Percentiles rank a stretch among this genome's conserved stretches.
Evolutionary conservation across 1,140 invertebrate genomes (phyloP).

Genomic region (Episyrphus balteatus): DNA sequence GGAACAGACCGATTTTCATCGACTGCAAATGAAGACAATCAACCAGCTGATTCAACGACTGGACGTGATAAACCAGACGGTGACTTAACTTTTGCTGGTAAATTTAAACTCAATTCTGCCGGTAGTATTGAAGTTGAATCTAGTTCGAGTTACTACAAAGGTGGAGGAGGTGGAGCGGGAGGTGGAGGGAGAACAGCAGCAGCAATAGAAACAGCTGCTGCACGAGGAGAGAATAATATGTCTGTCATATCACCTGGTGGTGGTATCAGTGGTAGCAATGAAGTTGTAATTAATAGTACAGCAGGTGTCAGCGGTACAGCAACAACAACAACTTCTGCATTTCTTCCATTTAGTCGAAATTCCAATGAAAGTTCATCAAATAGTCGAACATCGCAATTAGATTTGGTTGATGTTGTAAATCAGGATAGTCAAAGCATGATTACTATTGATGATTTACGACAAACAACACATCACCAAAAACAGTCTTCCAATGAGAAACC

Average conservation of each 20-base stretch:
- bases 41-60: background rate
- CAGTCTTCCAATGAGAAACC: too few relatives aligned
- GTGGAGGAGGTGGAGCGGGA: slow-evolving; percentile 7
- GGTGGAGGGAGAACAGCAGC: background rate
- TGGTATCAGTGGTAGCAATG: background rate
- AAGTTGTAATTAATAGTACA: background rate
- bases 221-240: background rate
- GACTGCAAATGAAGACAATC: background rate
- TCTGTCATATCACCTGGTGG: background rate
- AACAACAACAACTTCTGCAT: background rate
- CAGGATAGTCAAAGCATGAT: slow-evolving; percentile 1
- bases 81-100: slow-evolving; percentile 29
- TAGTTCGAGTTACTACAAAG: slow-evolving; percentile 8
- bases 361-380: slow-evolving; percentile 8
- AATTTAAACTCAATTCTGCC: slow-evolving; percentile 18
- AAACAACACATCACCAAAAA: background rate
- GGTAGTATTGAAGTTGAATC: slow-evolving; percentile 15
- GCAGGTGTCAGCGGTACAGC: background rate
- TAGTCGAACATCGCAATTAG: slow-evolving; percentile 4
- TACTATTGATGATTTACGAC: background rate
- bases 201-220: background rate
- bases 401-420: slow-evolving; percentile 5
- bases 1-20: background rate
- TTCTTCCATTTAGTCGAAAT: background rate
- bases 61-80: background rate